Percentiles rank a stretch among this genome's conserved stretches.
phyloP scores from a whole-genome alignment of 2,113 vertebrate species.

The Gallinago media region DNA sequence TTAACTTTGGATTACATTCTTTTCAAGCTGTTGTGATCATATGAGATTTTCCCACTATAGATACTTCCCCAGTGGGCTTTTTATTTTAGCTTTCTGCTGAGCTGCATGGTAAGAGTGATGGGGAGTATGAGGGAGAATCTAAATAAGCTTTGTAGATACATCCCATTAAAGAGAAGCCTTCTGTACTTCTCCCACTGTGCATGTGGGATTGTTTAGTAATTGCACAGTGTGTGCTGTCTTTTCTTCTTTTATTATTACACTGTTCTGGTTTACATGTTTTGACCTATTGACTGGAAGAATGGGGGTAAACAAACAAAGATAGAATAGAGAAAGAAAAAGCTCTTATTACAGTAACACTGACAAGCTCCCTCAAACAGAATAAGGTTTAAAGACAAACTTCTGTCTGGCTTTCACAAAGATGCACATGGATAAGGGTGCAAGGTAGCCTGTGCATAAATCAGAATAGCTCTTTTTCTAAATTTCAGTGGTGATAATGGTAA shows the following conservation, averaged over 20 bases:
- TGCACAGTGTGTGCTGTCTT: neutral
- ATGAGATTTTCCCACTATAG: neutral
- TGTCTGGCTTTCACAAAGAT: neutral
- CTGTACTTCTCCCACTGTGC: neutral
- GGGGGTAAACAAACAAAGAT: neutral
- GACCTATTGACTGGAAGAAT: neutral
- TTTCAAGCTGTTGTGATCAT: neutral
- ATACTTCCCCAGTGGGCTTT: neutral
- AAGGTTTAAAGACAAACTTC: neutral
- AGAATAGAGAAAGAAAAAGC: neutral
- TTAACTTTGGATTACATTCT: neutral
- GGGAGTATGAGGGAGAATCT: neutral
- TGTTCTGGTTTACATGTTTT: neutral
- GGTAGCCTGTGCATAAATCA: neutral
- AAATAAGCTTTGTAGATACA: neutral
- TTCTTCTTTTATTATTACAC: neutral
- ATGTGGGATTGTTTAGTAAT: neutral
- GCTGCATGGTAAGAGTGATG: neutral
- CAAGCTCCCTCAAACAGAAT: neutral
- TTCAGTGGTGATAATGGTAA: neutral
- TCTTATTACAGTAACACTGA: neutral
- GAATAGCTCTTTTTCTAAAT: neutral
- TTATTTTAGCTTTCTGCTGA: neutral
- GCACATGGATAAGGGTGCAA: neutral
- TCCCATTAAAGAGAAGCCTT: neutral